Percentiles rank a stretch among this genome's conserved stretches.
Conservation (phyloP, 1,140 invertebrate genomes). For the Pentalonia nigronervosa region DNA sequence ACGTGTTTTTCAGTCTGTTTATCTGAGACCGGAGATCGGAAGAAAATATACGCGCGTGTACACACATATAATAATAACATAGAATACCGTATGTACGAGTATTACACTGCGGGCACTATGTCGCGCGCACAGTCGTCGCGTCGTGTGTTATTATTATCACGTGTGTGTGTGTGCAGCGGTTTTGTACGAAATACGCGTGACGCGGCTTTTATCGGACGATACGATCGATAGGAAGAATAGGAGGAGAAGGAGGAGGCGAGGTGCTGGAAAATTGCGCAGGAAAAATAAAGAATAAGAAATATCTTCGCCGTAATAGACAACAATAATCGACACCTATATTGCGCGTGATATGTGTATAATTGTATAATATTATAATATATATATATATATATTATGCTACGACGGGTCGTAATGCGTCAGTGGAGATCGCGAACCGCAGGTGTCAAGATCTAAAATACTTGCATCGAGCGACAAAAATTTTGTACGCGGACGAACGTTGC, state of each 20-base stretch:
- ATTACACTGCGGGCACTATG: not conserved
- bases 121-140: not conserved
- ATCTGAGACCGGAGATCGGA: conserved; percentile 37
- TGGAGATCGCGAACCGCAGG: no score
- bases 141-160: conserved; percentile 22
- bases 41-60: conserved; percentile 26
- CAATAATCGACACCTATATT: not conserved
- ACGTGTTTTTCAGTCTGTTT: conserved; percentile 5
- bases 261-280: not conserved
- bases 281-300: not conserved
- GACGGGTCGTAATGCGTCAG: no score
- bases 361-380: no score
- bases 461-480: no score
- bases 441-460: no score
- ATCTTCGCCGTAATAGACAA: not conserved
- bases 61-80: not conserved
- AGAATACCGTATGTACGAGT: not conserved
- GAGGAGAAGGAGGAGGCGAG: not conserved
- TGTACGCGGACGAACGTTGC: no score
- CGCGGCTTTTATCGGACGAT: conserved; percentile 24
- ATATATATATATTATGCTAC: no score
- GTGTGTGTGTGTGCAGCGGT: not conserved
- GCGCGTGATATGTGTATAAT: not conserved
- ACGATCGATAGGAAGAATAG: not conserved
- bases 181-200: conserved; percentile 25